These are phyloP conservation scores for Drosophila baimaii DNA, from an alignment of 1,140 invertebrate species.

Conservation along the genomic window DNA sequence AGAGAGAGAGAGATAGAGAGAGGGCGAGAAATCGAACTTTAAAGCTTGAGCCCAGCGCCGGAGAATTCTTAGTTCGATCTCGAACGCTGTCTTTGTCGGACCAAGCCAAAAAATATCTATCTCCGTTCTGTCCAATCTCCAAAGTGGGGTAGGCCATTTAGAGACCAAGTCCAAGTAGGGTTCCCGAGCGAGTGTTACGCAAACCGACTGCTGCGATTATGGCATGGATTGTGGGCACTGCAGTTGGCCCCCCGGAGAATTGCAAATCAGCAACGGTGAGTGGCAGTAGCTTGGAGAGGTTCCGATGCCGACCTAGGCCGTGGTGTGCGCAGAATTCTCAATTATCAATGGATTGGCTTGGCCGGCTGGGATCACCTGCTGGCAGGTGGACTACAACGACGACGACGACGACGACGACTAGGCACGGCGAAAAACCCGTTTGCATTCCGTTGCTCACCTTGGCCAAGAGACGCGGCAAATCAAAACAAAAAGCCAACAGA, in stretches of 20 bases:
- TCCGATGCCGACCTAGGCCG: constrained; percentile 24
- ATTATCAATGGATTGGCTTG: constrained; percentile 34
- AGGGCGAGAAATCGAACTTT: constrained; percentile 37
- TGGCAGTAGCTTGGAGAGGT: background rate
- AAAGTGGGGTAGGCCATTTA: background rate
- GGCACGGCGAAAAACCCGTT: constrained; percentile 44
- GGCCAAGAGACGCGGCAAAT: constrained; percentile 46
- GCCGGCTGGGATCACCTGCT: background rate
- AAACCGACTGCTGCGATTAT: constrained; percentile 28
- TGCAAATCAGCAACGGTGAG: constrained; percentile 39
- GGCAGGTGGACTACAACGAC: background rate
- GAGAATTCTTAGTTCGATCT: constrained; percentile 40
- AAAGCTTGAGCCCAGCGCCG: constrained; percentile 37
- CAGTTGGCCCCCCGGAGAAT: constrained; percentile 27
- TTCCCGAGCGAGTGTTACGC: constrained; percentile 12
- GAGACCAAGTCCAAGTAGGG: background rate
- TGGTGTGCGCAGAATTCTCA: constrained; percentile 50
- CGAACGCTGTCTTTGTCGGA: constrained; percentile 29
- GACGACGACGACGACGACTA: background rate
- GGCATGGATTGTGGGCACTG: constrained; percentile 23
- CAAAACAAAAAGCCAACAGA: constrained; percentile 44
- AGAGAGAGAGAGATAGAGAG: constrained; percentile 12
- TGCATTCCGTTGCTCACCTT: constrained; percentile 55
- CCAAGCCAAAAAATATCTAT: constrained; percentile 2
- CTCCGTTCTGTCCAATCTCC: background rate